Conservation (phyloP, 2,888 invertebrate species). For the Cenopis cana region DNA sequence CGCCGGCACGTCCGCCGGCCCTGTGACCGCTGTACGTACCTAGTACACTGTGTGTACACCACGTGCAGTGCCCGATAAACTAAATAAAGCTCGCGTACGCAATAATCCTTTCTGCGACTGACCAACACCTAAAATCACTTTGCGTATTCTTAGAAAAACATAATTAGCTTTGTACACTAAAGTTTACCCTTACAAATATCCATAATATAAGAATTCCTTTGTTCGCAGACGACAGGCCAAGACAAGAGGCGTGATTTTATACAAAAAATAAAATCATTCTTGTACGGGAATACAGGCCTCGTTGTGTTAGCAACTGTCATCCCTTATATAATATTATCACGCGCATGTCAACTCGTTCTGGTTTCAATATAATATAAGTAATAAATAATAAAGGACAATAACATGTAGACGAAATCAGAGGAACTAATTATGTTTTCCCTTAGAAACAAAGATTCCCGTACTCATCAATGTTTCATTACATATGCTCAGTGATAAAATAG, state of each 20-base stretch:
- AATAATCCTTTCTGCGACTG: conserved; percentile 72
- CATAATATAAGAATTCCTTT: conserved; percentile 74
- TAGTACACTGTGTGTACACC: background rate
- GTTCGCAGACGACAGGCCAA: conserved; percentile 83
- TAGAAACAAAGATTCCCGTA: conserved; percentile 84
- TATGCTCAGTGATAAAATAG: conserved; percentile 60
- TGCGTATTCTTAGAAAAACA: conserved; percentile 75
- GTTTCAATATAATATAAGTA: conserved; percentile 37
- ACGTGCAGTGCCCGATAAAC: conserved; percentile 36
- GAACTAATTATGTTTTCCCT: conserved; percentile 81
- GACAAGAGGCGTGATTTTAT: conserved; percentile 83
- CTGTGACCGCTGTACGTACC: background rate
- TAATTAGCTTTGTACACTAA: conserved; percentile 74
- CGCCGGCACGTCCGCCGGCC: background rate
- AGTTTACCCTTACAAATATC: conserved; percentile 74
- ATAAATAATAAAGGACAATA: conserved; percentile 45
- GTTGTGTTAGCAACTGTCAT: conserved; percentile 83
- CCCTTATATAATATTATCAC: conserved; percentile 79
- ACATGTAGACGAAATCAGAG: conserved; percentile 50
- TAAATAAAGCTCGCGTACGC: conserved; percentile 53
- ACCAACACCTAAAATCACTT: conserved; percentile 73
- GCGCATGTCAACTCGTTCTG: conserved; percentile 51
- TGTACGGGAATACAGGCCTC: conserved; percentile 79
- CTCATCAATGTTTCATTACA: conserved; percentile 76
- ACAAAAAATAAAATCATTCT: conserved; percentile 82